Conservation (phyloP, 1,140 invertebrate species). For the Aphis craccivora region DNA sequence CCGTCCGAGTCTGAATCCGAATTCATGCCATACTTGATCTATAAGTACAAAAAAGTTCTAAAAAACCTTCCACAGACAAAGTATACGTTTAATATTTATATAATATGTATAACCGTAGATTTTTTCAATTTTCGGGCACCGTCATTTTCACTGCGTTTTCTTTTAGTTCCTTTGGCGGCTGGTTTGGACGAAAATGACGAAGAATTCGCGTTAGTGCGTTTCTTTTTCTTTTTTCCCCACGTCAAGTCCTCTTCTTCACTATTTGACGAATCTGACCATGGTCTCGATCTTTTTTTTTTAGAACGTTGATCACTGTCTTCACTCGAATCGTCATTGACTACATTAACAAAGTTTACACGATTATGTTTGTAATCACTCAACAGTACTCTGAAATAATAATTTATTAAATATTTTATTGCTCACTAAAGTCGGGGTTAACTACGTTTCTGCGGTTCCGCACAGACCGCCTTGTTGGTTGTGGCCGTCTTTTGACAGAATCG, state of each 20-base stretch:
- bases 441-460: conserved; percentile 67
- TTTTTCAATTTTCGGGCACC: not conserved
- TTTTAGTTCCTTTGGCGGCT: not conserved
- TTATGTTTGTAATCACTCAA: not conserved
- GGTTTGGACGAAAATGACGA: conserved; percentile 10
- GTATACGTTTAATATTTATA: not conserved
- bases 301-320: conserved; percentile 69
- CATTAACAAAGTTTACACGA: conserved; percentile 45
- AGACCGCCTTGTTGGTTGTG: conserved; percentile 68
- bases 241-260: conserved; percentile 71
- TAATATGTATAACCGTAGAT: conserved; percentile 23
- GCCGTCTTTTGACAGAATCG: conserved; percentile 63
- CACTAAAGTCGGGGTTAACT: conserved; percentile 71
- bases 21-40: conserved; percentile 69
- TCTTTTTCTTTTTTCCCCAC: conserved; percentile 67
- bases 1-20: conserved; percentile 68
- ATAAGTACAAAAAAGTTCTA: conserved; percentile 43
- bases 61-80: not conserved
- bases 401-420: conserved; percentile 60
- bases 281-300: conserved; percentile 67
- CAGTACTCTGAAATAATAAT: not conserved
- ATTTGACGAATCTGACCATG: conserved; percentile 67
- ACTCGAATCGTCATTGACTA: conserved; percentile 63
- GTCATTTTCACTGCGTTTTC: not conserved
- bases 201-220: not conserved